These are phyloP conservation scores for Sarcoramphus papa DNA, from an alignment of 2,797 vertebrate genomes.

Conservation along the genomic window DNA sequence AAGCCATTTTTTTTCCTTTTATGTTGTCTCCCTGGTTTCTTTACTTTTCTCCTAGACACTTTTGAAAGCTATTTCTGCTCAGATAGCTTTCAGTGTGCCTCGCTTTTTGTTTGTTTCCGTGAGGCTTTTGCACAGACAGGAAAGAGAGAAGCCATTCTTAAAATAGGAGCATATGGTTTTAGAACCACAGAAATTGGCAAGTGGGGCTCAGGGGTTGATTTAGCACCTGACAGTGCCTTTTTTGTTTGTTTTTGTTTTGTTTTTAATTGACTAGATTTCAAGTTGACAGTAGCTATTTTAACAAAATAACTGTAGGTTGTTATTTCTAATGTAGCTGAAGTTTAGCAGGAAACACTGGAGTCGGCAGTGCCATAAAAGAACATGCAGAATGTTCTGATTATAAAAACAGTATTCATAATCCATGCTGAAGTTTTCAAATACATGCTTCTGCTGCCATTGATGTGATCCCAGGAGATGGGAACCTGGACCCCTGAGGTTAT, in stretches of 20 bases:
- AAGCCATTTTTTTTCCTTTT: neutral
- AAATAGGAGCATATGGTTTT: constrained; percentile 21
- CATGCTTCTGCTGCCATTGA: neutral
- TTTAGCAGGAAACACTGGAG: neutral
- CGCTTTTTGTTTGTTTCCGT: neutral
- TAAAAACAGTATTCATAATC: neutral
- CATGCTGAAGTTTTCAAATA: neutral
- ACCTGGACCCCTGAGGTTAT: constrained; percentile 1
- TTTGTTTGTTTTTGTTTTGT: neutral
- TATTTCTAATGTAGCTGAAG: constrained; percentile 4
- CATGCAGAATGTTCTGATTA: neutral
- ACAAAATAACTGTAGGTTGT: neutral
- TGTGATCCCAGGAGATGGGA: neutral
- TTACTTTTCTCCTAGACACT: neutral
- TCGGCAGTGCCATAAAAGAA: neutral
- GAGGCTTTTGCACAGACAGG: neutral
- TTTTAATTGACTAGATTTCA: constrained; percentile 25
- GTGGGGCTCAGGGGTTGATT: neutral
- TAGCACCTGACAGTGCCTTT: constrained; percentile 27
- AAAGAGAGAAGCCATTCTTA: neutral
- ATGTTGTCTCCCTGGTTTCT: neutral
- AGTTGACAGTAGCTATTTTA: constrained; percentile 6
- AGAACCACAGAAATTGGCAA: constrained; percentile 5
- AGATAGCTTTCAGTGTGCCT: neutral
- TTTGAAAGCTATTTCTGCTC: neutral